Evolutionary conservation across 2,888 invertebrate species (phyloP).

Genomic region (Pyrgus malvae): DNA sequence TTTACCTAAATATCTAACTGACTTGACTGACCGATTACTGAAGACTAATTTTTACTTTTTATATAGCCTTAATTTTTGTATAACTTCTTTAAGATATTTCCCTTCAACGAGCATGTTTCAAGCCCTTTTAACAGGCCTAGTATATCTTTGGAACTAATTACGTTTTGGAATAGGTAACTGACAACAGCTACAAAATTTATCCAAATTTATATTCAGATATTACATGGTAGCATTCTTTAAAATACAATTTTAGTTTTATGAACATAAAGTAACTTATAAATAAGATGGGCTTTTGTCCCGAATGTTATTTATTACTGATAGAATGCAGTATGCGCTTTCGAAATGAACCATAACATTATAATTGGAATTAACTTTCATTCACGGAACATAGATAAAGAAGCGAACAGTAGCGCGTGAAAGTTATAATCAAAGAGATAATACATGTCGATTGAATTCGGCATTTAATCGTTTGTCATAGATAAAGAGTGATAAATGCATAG

Average conservation of each 20-base stretch:
- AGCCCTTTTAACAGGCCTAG: no score
- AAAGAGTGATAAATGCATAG: slow-evolving; percentile 10
- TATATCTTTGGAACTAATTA: no score
- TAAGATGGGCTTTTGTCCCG: no score
- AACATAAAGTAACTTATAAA: not conserved
- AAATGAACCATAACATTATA: slow-evolving; percentile 8
- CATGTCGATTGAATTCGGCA: slow-evolving; percentile 18
- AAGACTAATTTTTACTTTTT: no score
- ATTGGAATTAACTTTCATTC: slow-evolving; percentile 21
- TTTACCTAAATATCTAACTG: no score
- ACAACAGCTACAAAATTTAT: no score
- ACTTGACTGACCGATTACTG: no score
- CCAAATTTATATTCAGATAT: no score
- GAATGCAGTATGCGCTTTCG: slow-evolving; percentile 1
- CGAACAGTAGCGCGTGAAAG: slow-evolving; percentile 24
- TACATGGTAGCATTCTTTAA: not conserved
- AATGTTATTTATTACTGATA: not conserved
- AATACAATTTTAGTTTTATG: not conserved
- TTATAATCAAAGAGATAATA: slow-evolving; percentile 16
- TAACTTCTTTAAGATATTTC: no score
- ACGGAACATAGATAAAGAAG: slow-evolving; percentile 20
- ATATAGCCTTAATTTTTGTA: no score
- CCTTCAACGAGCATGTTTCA: no score
- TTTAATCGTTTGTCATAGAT: slow-evolving; percentile 27
- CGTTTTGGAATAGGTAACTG: no score